Evolutionary conservation across 2,113 vertebrate species (phyloP), one percentile per base, ranked within the genome.

Genomic region (Miniopterus natalensis): DNA sequence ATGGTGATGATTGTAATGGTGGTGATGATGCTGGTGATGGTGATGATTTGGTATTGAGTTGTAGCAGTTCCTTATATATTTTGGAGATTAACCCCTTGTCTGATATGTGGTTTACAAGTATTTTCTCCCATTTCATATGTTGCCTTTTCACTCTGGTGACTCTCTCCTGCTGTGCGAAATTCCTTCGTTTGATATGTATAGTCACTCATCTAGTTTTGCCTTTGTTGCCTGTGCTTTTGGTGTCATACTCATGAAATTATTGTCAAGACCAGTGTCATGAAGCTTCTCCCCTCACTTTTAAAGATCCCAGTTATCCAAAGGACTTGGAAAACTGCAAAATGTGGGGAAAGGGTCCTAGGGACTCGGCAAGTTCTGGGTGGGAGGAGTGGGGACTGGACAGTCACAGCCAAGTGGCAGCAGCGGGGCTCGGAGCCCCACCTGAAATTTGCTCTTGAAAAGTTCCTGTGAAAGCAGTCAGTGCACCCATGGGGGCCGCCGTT

Each of bases 351-450:
- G 25, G 4, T n/a, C 55, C 10, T 20, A 1, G 0, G 21, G 49
- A 36, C 10, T 20, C 9, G 1, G 47, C 1, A 0, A 40, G n/a
- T 17, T 57, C 49, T 7, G 1, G 17, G 29, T 5, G 55, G 29
- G 1, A 31, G 17, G 6, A 1, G 25, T 7, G 20, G 23, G 29
- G 9, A 18, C 4, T 0, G 2, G 9, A 20, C 0, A 9, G 74
- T 20, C 31, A 12, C 12, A 14, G 25, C 29, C 3, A 6, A 29
- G 47, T 40, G 31, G 63, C 31, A 7, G 2, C 40, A 0, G 0
- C 2, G 1, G 20, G 0, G 4, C 42, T 14, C 29, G 0, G 8
- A 27, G n/a, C 31, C 13, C 71, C 6, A 0, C 0, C 5, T 27
- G 1, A 2, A 53, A 1, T 23, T 47, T 8, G 29, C 3, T 10